These are phyloP conservation scores for Pangasius djambal DNA, from an alignment of 2,797 vertebrate genomes.

Conservation along the genomic window DNA sequence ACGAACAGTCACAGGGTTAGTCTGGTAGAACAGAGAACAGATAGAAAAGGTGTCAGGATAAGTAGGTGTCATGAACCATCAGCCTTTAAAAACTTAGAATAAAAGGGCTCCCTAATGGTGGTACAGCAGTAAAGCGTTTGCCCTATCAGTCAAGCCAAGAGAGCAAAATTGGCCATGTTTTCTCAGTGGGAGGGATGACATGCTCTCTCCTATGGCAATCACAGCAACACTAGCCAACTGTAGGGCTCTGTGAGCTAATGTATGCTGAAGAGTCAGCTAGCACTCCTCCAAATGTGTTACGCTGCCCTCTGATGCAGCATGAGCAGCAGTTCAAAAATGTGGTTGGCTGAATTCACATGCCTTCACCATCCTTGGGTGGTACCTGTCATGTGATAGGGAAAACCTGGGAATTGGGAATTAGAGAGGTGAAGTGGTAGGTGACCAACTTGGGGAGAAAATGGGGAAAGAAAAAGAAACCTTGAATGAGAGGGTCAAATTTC, in stretches of 20 bases:
- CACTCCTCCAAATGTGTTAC: no score
- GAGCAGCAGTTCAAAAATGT: not conserved
- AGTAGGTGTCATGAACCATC: not conserved
- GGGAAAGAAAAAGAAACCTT: not conserved
- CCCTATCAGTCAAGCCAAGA: not conserved
- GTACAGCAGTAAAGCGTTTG: not conserved
- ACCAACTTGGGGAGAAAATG: not conserved
- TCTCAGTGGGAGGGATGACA: not conserved
- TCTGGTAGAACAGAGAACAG: not conserved
- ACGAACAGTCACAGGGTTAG: not conserved
- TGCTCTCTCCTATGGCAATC: not conserved
- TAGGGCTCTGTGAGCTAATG: no score
- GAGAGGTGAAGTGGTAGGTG: not conserved
- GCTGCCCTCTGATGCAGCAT: not conserved
- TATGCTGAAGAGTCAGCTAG: no score
- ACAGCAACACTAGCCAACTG: not conserved
- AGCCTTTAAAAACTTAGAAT: not conserved
- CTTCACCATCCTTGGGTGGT: not conserved
- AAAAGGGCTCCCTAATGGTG: not conserved
- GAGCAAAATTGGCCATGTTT: not conserved
- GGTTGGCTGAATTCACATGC: not conserved
- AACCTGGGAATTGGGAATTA: not conserved
- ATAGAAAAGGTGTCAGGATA: not conserved
- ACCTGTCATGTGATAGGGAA: not conserved
- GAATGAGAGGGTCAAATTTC: not conserved